phyloP scores from a whole-genome alignment of 2,797 vertebrate genomes.

The Triplophysa bombifrons region DNA sequence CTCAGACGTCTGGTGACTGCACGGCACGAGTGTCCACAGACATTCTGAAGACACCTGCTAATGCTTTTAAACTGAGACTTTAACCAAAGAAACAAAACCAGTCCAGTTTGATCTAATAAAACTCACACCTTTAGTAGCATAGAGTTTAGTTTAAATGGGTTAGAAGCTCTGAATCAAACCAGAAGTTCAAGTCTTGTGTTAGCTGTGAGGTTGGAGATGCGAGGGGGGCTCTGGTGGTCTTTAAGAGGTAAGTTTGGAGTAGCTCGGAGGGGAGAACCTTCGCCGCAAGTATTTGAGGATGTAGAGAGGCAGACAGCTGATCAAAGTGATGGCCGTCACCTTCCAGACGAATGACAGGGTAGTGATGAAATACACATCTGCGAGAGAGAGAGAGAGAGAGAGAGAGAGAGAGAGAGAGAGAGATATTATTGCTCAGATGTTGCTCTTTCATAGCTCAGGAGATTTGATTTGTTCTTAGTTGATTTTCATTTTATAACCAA shows the following conservation, averaged over 20 bases:
- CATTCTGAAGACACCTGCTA: not conserved
- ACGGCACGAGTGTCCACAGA: not conserved
- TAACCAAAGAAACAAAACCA: not conserved
- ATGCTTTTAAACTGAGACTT: not conserved
- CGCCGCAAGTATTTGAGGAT: conserved; percentile 96
- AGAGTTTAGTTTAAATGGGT: not conserved
- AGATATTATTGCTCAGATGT: too few relatives aligned
- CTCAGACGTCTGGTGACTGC: conserved; percentile 35
- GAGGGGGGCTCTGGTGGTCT: not conserved
- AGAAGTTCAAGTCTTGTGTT: not conserved
- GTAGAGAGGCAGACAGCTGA: conserved; percentile 97
- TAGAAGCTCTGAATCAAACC: not conserved
- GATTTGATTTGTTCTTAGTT: too few relatives aligned
- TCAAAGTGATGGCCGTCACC: conserved; percentile 94
- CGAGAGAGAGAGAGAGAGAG: conserved; percentile 4
- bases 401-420: not conserved
- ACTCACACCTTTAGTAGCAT: not conserved
- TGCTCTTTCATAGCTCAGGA: too few relatives aligned
- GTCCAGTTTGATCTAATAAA: not conserved
- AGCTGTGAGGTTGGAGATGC: conserved; percentile 11
- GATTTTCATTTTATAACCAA: too few relatives aligned
- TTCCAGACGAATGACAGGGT: conserved; percentile 98
- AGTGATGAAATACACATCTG: conserved; percentile 96
- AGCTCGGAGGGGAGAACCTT: conserved; percentile 96
- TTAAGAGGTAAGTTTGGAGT: conserved; percentile 94